Percentiles rank a stretch among this genome's conserved stretches.
Evolutionary conservation across 2,888 invertebrate species (phyloP).

Genomic region (Cenopis cana): DNA sequence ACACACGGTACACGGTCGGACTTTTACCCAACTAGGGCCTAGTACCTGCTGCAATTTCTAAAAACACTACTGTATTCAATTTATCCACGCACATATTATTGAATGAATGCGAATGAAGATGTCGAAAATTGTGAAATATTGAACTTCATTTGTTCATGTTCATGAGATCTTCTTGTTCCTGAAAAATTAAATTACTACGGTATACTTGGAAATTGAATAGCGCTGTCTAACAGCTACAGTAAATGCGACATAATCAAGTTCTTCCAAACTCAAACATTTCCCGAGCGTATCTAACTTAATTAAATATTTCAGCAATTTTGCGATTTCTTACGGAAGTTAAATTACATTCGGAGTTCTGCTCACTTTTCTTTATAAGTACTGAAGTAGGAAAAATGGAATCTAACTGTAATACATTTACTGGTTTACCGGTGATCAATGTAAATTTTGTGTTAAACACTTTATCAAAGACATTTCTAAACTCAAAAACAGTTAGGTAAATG

Average conservation of each 20-base stretch:
- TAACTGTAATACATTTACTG: not conserved
- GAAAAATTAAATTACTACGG: too few relatives aligned
- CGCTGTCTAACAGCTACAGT: not conserved
- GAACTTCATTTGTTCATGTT: too few relatives aligned
- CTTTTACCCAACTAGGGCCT: too few relatives aligned
- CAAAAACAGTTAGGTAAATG: too few relatives aligned
- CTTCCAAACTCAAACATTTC: constrained; percentile 7
- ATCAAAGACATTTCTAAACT: not conserved
- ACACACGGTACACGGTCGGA: too few relatives aligned
- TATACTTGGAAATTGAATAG: not conserved
- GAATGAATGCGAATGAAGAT: too few relatives aligned
- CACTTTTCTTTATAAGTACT: not conserved
- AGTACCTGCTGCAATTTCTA: too few relatives aligned
- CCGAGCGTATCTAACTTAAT: constrained; percentile 7
- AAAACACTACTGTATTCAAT: too few relatives aligned
- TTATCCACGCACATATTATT: too few relatives aligned
- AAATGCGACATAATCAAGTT: not conserved
- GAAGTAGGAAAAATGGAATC: too few relatives aligned
- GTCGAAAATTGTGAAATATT: too few relatives aligned
- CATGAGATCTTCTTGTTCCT: too few relatives aligned
- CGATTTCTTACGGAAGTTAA: constrained; percentile 22
- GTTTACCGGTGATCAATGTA: not conserved
- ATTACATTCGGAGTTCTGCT: constrained; percentile 14
- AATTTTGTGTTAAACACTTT: not conserved
- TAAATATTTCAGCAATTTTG: constrained; percentile 19